Evolutionary conservation across 23 tunicate species (phyloP), one percentile per base, ranked within the genome.

Genomic region (Botrylloides violaceus): DNA sequence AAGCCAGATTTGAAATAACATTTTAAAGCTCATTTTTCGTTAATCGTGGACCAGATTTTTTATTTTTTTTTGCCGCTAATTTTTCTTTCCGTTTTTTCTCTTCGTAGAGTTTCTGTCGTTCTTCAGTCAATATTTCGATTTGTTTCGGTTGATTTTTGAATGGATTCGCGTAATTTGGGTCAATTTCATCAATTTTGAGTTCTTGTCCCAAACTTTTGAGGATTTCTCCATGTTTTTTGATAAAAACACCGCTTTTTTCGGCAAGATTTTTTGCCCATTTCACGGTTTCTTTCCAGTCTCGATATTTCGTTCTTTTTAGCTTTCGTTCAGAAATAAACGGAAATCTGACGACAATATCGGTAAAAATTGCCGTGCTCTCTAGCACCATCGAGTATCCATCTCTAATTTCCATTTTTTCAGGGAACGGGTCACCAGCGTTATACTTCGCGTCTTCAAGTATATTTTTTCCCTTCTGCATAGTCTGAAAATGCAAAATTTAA

Each of bases 291-390:
- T 72, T 77, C 97, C 97, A 90, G 15, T 4, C 21, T 35, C 64
- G 78, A 33, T 35, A 36, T n/a, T 83, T 75, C 53, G 15, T 7
- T 66, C 73, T 61, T 60, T 79, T 38, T 34, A 70, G 75, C 32
- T 84, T 70, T 25, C 36, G 47, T 19, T 71, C 84, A 30, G 79
- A 49, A 25, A 79, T 71, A 32, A 72, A 36, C 20, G 97, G 97
- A 61, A 90, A 90, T 9, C 97, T 73, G 3, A 90, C 86, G 73
- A 90, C 66, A 19, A 90, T 31, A 62, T 90, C 97, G 49, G 97
- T 70, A 62, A 90, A 90, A 20, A 90, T 59, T 5, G 97, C 90
- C 2, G 97, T 90, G 72, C 83, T 90, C 65, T 90, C 97, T 60
- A 90, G 65, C 0, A 90, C 77, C 36, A 76, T 61, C 23, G 90